Evolutionary conservation across 2,888 invertebrate species (phyloP).

Genomic region (Sisyra nigra): DNA sequence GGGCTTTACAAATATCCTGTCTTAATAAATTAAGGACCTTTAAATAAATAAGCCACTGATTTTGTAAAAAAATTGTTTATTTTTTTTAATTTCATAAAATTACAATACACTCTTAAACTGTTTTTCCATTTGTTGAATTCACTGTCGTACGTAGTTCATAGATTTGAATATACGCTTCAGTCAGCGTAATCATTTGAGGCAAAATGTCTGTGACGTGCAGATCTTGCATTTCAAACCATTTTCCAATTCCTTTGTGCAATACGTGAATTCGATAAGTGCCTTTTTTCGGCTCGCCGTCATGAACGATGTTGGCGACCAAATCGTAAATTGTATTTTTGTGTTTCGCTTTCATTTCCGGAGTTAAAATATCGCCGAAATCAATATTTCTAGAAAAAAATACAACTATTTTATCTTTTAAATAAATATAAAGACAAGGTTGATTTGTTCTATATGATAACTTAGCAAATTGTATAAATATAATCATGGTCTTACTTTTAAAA

Average conservation of each 20-base stretch:
- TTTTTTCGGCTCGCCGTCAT: conserved; percentile 90
- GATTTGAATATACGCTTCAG: conserved; percentile 95
- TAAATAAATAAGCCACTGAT: no score
- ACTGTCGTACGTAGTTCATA: conserved; percentile 34
- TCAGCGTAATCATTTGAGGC: conserved; percentile 98
- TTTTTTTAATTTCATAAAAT: no score
- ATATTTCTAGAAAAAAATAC: conserved; percentile 56
- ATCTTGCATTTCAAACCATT: conserved; percentile 83
- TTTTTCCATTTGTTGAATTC: no score
- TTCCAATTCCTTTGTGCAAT: conserved; percentile 70
- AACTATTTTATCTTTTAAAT: neutral
- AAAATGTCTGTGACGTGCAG: conserved; percentile 95
- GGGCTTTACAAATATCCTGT: no score
- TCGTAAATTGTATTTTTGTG: conserved; percentile 84
- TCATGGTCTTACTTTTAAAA: no score
- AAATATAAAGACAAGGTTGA: no score
- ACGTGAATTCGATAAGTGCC: conserved; percentile 93
- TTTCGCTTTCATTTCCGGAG: conserved; percentile 62
- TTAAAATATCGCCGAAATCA: conserved; percentile 89
- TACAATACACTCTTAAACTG: no score
- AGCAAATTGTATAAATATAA: conserved; percentile 8
- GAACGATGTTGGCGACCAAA: conserved; percentile 96
- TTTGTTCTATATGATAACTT: no score
- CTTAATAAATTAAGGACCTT: no score
- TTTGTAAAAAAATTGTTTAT: no score